A percentile compares a stretch with the other conserved stretches of the same genome.
phyloP scores from a whole-genome alignment of 2,797 vertebrate species.

The Intellagama lesueurii region DNA sequence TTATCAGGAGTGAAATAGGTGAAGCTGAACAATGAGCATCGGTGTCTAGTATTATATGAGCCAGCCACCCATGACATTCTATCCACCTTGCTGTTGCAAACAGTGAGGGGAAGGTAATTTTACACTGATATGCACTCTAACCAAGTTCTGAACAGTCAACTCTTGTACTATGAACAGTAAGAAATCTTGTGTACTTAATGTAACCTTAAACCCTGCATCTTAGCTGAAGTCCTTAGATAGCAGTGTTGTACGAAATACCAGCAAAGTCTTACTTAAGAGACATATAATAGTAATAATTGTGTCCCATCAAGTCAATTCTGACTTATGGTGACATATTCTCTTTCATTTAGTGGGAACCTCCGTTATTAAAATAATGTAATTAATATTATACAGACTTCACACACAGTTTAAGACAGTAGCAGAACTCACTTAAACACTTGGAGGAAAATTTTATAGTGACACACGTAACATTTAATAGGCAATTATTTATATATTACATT shows the following conservation, averaged over 20 bases:
- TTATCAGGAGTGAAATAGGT: constrained; percentile 13
- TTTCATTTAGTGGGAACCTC: background rate
- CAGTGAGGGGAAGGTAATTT: constrained; percentile 20
- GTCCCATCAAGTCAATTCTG: too few species aligned
- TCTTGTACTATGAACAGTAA: constrained; percentile 10
- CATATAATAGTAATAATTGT: too few species aligned
- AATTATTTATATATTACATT: background rate
- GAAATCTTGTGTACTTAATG: background rate
- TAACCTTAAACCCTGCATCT: background rate
- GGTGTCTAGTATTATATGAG: constrained; percentile 10
- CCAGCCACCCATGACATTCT: background rate
- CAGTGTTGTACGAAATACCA: background rate
- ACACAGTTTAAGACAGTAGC: background rate
- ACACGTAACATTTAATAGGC: background rate
- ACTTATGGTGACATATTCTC: background rate
- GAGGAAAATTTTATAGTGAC: background rate
- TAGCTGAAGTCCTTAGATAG: background rate
- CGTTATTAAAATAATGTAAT: background rate
- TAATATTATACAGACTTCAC: background rate
- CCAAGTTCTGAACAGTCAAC: background rate
- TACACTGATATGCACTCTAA: background rate
- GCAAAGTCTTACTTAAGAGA: constrained; percentile 3
- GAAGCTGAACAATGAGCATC: constrained; percentile 7
- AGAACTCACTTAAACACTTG: background rate
- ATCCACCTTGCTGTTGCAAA: constrained; percentile 3